Percentiles rank a stretch among this genome's conserved stretches.
phyloP scores from a whole-genome alignment of 2,888 invertebrate species.

The Zhuqinia jingwanae region DNA sequence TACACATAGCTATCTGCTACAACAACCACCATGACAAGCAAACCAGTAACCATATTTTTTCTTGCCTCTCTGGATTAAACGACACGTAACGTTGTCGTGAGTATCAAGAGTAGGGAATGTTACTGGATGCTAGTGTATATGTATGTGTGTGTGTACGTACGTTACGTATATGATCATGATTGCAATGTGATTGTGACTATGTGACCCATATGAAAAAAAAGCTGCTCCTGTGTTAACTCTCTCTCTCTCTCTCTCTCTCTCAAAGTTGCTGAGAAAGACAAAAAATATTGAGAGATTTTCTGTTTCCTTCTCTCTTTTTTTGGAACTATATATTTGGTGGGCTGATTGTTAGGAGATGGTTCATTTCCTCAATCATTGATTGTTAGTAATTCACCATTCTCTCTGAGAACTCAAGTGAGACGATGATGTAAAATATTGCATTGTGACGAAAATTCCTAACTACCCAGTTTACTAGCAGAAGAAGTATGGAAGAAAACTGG shows the following conservation, averaged over 20 bases:
- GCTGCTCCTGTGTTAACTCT: not conserved
- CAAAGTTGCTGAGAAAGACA: conserved; percentile 31
- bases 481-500: not conserved
- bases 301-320: not conserved
- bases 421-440: conserved; percentile 20
- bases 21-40: too few species aligned
- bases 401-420: conserved; percentile 39
- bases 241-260: too few species aligned
- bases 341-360: conserved; percentile 62
- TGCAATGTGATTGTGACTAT: conserved; percentile 10
- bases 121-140: too few species aligned
- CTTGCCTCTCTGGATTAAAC: conserved; percentile 43
- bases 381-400: conserved; percentile 47
- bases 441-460: conserved; percentile 39
- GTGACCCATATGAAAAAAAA: conserved; percentile 46
- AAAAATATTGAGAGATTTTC: conserved; percentile 40
- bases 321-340: not conserved
- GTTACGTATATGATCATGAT: not conserved
- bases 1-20: not conserved
- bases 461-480: not conserved
- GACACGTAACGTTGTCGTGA: conserved; percentile 45
- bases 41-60: conserved; percentile 25
- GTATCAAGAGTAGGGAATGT: conserved; percentile 12
- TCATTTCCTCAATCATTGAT: conserved; percentile 58
- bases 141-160: not conserved